phyloP scores from a whole-genome alignment of 2,113 vertebrate species.

The Clarias batrachus region DNA sequence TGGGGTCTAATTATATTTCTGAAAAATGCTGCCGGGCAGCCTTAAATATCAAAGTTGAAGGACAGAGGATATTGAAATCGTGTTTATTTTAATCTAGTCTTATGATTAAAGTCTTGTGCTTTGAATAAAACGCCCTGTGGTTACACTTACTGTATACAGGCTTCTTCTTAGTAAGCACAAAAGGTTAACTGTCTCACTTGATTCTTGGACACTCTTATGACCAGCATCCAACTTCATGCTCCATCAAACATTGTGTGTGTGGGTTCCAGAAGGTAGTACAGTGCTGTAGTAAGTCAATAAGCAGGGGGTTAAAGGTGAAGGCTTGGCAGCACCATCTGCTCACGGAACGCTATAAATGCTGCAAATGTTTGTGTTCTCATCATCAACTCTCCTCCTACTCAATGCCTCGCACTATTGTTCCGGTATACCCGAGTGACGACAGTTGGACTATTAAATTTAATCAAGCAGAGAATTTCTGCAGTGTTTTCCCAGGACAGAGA shows the following conservation, averaged over 20 bases:
- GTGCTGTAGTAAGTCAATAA: slow-evolving; percentile 61
- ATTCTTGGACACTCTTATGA: slow-evolving; percentile 34
- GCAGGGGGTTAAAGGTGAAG: slow-evolving; percentile 52
- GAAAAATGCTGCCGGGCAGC: background rate
- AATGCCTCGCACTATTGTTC: slow-evolving; percentile 54
- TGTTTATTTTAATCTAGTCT: background rate
- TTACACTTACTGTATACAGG: background rate
- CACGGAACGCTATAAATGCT: slow-evolving; percentile 57
- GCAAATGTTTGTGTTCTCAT: slow-evolving; percentile 71
- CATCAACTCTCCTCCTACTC: slow-evolving; percentile 55
- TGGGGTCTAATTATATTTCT: background rate
- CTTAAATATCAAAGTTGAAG: slow-evolving; percentile 1
- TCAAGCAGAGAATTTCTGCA: slow-evolving; percentile 73
- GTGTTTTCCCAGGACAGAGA: slow-evolving; percentile 58
- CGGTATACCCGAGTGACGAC: slow-evolving; percentile 45
- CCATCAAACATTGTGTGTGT: slow-evolving; percentile 38
- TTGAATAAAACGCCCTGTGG: slow-evolving; percentile 22
- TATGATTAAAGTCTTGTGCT: slow-evolving; percentile 14
- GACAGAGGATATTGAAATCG: background rate
- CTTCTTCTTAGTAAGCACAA: background rate
- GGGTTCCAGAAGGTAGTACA: slow-evolving; percentile 46
- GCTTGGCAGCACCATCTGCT: slow-evolving; percentile 53
- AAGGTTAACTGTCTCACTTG: slow-evolving; percentile 44
- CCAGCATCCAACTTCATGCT: slow-evolving; percentile 34
- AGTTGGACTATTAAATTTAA: slow-evolving; percentile 73